Evolutionary conservation across 2,797 vertebrate genomes (phyloP).

Genomic region (Prunella strophiata): DNA sequence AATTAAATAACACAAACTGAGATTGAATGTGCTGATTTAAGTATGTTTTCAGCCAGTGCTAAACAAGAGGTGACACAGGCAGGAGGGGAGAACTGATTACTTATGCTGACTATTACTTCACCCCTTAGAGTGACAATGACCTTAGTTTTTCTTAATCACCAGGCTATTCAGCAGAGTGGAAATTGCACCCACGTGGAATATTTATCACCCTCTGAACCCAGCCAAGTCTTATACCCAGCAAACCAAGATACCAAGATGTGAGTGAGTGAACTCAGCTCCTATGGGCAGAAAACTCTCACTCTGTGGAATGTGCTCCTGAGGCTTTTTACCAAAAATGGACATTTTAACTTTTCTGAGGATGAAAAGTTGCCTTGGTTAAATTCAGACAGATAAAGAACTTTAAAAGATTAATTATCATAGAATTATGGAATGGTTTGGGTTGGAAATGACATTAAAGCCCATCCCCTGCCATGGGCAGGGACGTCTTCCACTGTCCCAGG

Average conservation of each 20-base stretch:
- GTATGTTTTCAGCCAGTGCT: not conserved
- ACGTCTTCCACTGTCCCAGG: not conserved
- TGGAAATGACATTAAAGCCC: not conserved
- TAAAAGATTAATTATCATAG: not conserved
- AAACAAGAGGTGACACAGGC: not conserved
- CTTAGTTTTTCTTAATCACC: not conserved
- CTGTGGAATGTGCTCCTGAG: fast-evolving
- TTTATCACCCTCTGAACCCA: not conserved
- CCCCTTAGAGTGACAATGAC: not conserved
- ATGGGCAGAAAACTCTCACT: not conserved
- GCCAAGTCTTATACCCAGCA: not conserved
- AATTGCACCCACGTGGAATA: not conserved
- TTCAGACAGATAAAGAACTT: not conserved
- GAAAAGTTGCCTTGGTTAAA: not conserved
- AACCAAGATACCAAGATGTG: not conserved
- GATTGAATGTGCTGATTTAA: not conserved
- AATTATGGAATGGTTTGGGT: not conserved
- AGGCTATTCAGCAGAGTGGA: not conserved
- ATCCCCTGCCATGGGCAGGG: not conserved
- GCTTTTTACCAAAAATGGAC: not conserved
- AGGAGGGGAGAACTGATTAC: not conserved
- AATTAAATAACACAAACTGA: not conserved
- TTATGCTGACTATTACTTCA: not conserved
- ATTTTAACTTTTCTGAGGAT: not conserved
- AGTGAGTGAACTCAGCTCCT: not conserved